Evolutionary conservation across 2,888 invertebrate species (phyloP).

Genomic region (Parascotia fuliginaria): DNA sequence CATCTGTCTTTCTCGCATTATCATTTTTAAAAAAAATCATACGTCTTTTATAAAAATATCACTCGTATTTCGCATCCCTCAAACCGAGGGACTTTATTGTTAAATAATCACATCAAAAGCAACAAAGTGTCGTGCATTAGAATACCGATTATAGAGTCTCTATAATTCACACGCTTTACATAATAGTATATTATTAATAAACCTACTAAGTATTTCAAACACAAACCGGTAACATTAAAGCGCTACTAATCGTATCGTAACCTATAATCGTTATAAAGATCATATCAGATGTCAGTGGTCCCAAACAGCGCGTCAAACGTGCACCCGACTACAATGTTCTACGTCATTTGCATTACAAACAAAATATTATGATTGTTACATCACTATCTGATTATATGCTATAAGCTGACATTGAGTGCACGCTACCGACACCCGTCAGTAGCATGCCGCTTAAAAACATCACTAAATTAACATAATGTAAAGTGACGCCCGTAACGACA

Average conservation of each 20-base stretch:
- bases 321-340: constrained; percentile 37
- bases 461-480: constrained; percentile 26
- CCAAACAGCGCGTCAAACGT: constrained; percentile 3
- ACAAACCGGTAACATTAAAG: not conserved
- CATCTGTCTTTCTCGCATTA: too few relatives aligned
- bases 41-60: too few relatives aligned
- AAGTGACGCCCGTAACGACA: constrained; percentile 42
- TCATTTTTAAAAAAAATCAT: too few relatives aligned
- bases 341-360: constrained; percentile 63
- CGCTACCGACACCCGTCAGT: not conserved
- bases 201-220: too few relatives aligned
- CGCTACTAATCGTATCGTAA: not conserved
- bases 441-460: constrained; percentile 2
- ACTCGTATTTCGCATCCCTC: too few relatives aligned
- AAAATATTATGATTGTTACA: constrained; percentile 57
- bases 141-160: too few relatives aligned
- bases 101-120: too few relatives aligned
- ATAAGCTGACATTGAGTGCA: constrained; percentile 8
- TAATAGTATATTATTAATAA: too few relatives aligned
- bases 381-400: constrained; percentile 46
- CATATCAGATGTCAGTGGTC: not conserved
- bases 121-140: too few relatives aligned
- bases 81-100: too few relatives aligned
- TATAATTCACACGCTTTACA: too few relatives aligned
- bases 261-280: constrained; percentile 6